Evolutionary conservation across 2,888 invertebrate species (phyloP).

Genomic region (Andrena marginata): DNA sequence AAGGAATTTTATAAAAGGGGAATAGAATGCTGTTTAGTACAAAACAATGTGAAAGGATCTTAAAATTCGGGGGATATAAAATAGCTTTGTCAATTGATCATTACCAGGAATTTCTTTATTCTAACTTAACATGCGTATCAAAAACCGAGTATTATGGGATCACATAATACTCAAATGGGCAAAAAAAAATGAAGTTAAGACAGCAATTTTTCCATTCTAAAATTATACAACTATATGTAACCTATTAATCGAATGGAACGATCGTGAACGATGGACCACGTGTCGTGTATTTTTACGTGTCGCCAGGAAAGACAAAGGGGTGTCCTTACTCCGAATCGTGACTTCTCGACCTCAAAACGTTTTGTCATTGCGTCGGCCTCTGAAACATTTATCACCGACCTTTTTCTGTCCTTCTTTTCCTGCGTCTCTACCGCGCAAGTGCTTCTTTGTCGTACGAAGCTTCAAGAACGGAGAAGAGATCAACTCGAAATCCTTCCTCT

Average conservation of each 20-base stretch:
- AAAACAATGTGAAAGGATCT: too few relatives aligned
- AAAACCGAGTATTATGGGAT: too few relatives aligned
- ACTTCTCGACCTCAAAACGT: slow-evolving; percentile 71
- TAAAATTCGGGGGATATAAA: too few relatives aligned
- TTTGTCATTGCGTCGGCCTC: slow-evolving; percentile 73
- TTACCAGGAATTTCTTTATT: too few relatives aligned
- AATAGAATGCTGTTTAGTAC: too few relatives aligned
- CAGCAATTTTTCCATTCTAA: not conserved
- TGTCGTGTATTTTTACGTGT: slow-evolving; percentile 37
- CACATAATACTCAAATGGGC: too few relatives aligned
- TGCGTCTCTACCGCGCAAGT: slow-evolving; percentile 6
- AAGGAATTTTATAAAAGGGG: too few relatives aligned
- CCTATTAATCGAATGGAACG: slow-evolving; percentile 12
- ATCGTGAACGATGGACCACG: slow-evolving; percentile 10
- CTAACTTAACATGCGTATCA: too few relatives aligned
- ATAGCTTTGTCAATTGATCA: too few relatives aligned
- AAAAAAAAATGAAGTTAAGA: too few relatives aligned
- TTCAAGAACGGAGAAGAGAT: slow-evolving; percentile 34
- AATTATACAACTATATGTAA: not conserved
- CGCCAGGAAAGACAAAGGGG: slow-evolving; percentile 31
- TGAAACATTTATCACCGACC: slow-evolving; percentile 76
- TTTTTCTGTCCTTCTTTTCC: slow-evolving; percentile 32
- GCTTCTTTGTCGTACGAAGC: slow-evolving; percentile 8
- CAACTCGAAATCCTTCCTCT: slow-evolving; percentile 11
- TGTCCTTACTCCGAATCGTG: slow-evolving; percentile 62